Base-by-base conservation (phyloP, 2,113 vertebrate genomes). In the Nicator chloris region DNA sequence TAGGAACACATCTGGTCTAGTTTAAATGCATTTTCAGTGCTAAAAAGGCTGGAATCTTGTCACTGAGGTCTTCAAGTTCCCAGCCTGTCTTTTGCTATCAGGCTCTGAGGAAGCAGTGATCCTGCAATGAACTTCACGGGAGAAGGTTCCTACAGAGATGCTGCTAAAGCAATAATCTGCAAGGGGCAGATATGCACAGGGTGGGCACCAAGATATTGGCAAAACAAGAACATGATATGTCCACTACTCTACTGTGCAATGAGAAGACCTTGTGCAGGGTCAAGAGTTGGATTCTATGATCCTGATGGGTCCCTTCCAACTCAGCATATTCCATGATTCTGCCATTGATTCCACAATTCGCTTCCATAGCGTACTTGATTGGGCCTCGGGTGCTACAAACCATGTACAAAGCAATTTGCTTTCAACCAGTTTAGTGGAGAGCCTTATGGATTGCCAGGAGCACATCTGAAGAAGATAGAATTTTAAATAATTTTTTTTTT, bases 391-490 rank as follows among this genome's bases (percentile, higher is more conserved):
- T 47, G 16, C 15, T 69, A 23, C n/a, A 50, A 72, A 18, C 12
- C 4, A 49, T 0, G 0, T 20, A 39, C 8, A 53, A 71, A 31
- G 11, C 11, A 53, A 31, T 27, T 64, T 78, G 0, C 20, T 83
- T 73, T 63, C 33, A 50, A 24, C 2, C n/a, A 35, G 11, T 40
- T 68, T 42, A 22, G 16, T 45, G 26, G 5, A 59, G 8, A 64
- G 9, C 15, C 10, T 31, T 56, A 31, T 9, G 28, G 28, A 39
- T 64, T 71, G 16, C 19, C 42, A 64, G 56, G 6, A 77, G 4
- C 26, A 50, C 13, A 14, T 7, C 10, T 73, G 33, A 94, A 73
- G 23, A 7, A 66, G 3, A 31, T 1, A 30, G 8, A 10, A 7
- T 26, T 51, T 49, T 42, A 42, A 42, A n/a, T 26, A 35, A 2